Base-by-base conservation (phyloP, 2,888 invertebrate genomes). In the Pogonocherus hispidulus region DNA sequence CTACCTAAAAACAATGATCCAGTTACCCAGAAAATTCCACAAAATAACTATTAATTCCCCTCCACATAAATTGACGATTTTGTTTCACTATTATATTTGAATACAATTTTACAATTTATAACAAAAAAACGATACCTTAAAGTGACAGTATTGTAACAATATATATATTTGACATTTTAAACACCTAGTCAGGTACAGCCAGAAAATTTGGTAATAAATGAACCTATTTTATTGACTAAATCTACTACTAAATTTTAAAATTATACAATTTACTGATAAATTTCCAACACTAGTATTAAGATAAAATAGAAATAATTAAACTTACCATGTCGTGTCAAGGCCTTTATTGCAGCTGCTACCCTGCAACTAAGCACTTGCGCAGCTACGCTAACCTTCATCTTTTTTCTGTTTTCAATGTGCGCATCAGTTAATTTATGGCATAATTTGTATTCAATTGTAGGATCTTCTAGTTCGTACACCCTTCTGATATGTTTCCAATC, bases 391-490 rank as follows among this genome's bases (percentile, higher is more conserved):
- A 44, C 44, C 14, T 44, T 44, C 9, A 44, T 44, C 2, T 44
- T 41, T 18, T 44, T 44, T 14, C n/a, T 16, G 8, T 44, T 44
- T 5, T 44, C 18, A n/a, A 44, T 44, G 14, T 44, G 44, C 6
- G 44, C 44, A 44, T 44, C 44, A 5, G 44, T 44, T 44, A 44
- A 44, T 44, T 44, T 44, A 14, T 44, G 14, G 44, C 44, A 44
- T n/a, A 44, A 18, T n/a, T 14, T 44, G 14, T 44, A 44, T 16
- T 44, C 44, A 2, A 16, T 44, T 3, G 14, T 14, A 16, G 14
- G 44, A 44, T 44, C 44, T 44, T 44, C 44, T n/a, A 44, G n/a
- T 44, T 44, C 44, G 8, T 44, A 44, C 44, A 44, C n/a, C n/a
- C 11, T 2, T 32, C 8, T 2, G 8, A 32, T 32, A 32, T 32